Conservation (phyloP, 30 jellyfish, hydroid and myxozoan species). For the Chrysaora quinquecirrha region DNA sequence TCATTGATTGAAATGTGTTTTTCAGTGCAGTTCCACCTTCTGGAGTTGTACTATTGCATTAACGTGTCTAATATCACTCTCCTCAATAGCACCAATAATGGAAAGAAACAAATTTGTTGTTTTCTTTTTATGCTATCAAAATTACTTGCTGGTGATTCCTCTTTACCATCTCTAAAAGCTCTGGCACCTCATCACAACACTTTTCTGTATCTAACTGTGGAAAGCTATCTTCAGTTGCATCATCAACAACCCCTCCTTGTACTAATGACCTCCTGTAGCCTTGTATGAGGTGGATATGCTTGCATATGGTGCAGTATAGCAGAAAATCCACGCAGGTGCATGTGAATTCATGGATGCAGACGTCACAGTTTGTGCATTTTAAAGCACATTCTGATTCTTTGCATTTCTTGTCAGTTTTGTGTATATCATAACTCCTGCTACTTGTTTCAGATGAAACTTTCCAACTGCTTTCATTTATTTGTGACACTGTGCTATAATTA, state of each 20-base stretch:
- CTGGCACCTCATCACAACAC: neutral
- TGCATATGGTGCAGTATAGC: neutral
- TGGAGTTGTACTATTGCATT: neutral
- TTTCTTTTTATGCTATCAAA: neutral
- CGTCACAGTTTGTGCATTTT: constrained; percentile 2
- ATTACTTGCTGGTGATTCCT: neutral
- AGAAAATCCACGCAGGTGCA: no score
- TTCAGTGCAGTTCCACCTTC: constrained; percentile 18
- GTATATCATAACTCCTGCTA: neutral
- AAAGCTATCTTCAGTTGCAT: no score
- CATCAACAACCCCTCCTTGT: no score
- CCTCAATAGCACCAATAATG: constrained; percentile 27
- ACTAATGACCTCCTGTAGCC: constrained; percentile 5
- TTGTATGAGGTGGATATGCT: constrained; percentile 10
- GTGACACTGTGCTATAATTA: neutral
- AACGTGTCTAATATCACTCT: neutral
- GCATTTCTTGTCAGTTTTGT: constrained; percentile 7
- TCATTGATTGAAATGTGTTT: constrained; percentile 8
- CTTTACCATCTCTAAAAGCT: neutral
- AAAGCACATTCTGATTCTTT: neutral
- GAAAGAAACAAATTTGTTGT: neutral
- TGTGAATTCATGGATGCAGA: constrained; percentile 10
- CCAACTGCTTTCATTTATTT: constrained; percentile 3
- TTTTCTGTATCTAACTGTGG: no score
- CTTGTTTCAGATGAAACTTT: neutral